phyloP scores from a whole-genome alignment of 2,797 vertebrate genomes.

The Malacoctenus gilli region DNA sequence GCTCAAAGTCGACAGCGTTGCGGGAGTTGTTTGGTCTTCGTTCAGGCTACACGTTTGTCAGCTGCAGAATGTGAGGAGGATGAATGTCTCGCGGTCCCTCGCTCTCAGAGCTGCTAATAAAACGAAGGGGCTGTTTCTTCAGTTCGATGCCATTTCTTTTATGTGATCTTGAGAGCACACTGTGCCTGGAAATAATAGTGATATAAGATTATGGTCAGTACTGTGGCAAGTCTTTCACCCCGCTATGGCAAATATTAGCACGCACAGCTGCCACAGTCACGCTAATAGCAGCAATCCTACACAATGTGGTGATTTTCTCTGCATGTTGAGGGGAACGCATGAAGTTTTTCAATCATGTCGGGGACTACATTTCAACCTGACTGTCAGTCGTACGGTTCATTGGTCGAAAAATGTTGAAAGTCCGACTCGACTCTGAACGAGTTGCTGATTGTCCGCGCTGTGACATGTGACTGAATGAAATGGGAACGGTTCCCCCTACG shows the following conservation, averaged over 20 bases:
- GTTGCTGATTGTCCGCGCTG: too few relatives aligned
- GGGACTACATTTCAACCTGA: constrained; percentile 2
- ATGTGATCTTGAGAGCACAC: not conserved
- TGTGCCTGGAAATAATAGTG: not conserved
- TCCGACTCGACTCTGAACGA: not conserved
- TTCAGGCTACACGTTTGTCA: too few relatives aligned
- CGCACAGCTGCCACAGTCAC: constrained; percentile 24
- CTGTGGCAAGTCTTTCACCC: constrained; percentile 21
- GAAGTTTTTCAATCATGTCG: constrained; percentile 10
- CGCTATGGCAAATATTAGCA: constrained; percentile 27
- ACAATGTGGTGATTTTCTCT: constrained; percentile 36
- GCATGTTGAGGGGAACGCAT: constrained; percentile 26
- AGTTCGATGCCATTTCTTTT: not conserved
- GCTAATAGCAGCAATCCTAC: constrained; percentile 29
- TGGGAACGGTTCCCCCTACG: too few relatives aligned
- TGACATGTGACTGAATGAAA: too few relatives aligned
- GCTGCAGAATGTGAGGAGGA: too few relatives aligned
- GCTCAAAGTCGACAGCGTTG: too few relatives aligned
- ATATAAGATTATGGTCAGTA: constrained; percentile 24
- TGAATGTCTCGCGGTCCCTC: too few relatives aligned
- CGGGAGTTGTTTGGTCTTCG: too few relatives aligned
- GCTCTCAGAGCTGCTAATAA: not conserved
- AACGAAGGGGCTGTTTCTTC: too few relatives aligned
- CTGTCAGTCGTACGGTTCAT: constrained; percentile 18
- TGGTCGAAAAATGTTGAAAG: constrained; percentile 8